Base-by-base conservation (phyloP, 2,113 vertebrate genomes). In the Leucopsar rothschildi region DNA sequence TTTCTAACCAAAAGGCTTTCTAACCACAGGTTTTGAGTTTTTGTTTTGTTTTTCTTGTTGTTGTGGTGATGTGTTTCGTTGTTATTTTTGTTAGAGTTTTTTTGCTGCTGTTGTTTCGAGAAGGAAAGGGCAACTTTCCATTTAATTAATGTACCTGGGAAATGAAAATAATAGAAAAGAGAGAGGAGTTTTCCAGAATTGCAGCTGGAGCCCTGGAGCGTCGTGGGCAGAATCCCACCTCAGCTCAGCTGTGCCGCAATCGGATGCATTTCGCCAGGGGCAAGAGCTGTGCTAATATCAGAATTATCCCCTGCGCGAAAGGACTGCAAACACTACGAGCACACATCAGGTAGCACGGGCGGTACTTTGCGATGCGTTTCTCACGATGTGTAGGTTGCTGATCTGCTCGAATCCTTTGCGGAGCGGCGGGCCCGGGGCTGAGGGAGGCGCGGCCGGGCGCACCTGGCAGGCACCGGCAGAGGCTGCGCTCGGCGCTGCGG, bases 331-430 rank as follows among this genome's bases (percentile, higher is more conserved):
- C 45, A 24, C 40, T 24, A 2, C 14, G 55, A n/a, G 18, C 25
- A 20, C 2, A 11, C 14, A 3, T 42, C 12, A 9, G 63, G 40
- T 11, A 84, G 25, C 5, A 1, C 2, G n/a, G 2, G 20, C 40
- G 44, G 0, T 12, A 5, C 10, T 64, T 71, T 25, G 52, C 5
- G 27, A 21, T 1, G 40, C 39, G 13, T 44, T 81, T 71, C 82
- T 27, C 56, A 4, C 1, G 63, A 9, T 17, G 59, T 28, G 22
- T 2, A 42, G 3, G 9, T 5, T 27, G 37, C 18, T 16, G 66
- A 6, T 19, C 10, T 3, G n/a, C 13, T 40, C 27, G 12, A 40
- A 27, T 7, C 31, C 44, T 21, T 22, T 22, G 52, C 40, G 19
- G n/a, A 24, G 24, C 42, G 55, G 63, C 31, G 7, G 20, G 22